phyloP scores from a whole-genome alignment of 53 echinoderm and acorn worm species.

The Stichopus horrens region DNA sequence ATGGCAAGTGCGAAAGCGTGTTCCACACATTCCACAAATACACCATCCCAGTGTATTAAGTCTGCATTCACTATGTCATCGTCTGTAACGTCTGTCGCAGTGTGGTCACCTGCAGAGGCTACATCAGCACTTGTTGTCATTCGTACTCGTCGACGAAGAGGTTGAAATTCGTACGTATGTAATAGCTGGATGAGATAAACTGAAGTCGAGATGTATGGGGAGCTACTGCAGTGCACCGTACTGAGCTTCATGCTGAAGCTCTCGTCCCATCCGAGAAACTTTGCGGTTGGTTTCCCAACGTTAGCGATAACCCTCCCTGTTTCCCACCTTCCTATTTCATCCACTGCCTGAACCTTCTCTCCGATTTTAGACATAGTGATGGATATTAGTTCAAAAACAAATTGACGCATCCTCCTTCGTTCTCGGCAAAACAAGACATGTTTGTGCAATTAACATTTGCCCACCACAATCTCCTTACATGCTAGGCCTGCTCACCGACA shows the following conservation, averaged over 20 bases:
- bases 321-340: conserved; percentile 35
- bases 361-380: conserved; percentile 15
- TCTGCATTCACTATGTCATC: not conserved
- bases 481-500: too few species aligned
- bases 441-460: not conserved
- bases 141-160: conserved; percentile 8
- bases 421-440: not conserved
- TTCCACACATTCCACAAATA: not conserved
- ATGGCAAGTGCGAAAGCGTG: too few species aligned
- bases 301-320: not conserved
- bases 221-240: too few species aligned
- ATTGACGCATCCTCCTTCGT: not conserved
- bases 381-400: not conserved
- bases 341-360: conserved; percentile 30
- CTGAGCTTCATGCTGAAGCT: too few species aligned
- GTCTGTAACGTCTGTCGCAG: not conserved
- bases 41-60: conserved; percentile 4
- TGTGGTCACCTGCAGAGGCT: not conserved
- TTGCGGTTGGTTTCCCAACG: not conserved
- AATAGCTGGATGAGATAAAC: too few species aligned
- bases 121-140: not conserved
- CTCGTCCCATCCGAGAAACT: conserved; percentile 17
- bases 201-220: too few species aligned
- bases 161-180: conserved; percentile 1
- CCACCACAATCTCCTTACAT: not conserved